Conservation (phyloP, 2,113 vertebrate species). For the Nothoprocta perdicaria region DNA sequence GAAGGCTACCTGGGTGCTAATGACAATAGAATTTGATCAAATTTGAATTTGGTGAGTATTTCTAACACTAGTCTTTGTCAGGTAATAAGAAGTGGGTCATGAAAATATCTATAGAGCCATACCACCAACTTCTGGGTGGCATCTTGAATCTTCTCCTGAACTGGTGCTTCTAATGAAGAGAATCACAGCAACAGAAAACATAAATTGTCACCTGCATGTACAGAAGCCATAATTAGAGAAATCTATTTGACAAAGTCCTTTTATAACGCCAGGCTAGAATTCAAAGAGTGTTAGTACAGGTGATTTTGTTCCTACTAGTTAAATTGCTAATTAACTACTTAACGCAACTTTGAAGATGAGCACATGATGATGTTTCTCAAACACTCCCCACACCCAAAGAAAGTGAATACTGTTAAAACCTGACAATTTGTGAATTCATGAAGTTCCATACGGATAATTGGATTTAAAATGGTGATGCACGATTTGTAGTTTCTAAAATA, state of each 20-base stretch:
- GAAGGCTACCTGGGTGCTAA: background rate
- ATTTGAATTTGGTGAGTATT: background rate
- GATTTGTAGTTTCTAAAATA: background rate
- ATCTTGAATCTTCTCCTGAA: background rate
- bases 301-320: fast-evolving
- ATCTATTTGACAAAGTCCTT: background rate
- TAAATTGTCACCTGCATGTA: conserved; percentile 22
- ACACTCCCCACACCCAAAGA: background rate
- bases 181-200: background rate
- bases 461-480: background rate
- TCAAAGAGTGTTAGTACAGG: fast-evolving
- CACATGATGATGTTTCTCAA: fast-evolving
- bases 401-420: background rate
- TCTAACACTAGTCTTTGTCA: background rate
- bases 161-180: background rate
- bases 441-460: background rate
- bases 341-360: background rate
- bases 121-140: background rate
- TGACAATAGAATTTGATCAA: background rate
- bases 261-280: background rate
- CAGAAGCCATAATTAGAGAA: conserved; percentile 35
- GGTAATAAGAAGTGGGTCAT: background rate
- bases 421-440: background rate
- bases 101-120: background rate
- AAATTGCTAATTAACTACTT: background rate